phyloP scores from a whole-genome alignment of 1,140 invertebrate species.

The Ladona fulva region DNA sequence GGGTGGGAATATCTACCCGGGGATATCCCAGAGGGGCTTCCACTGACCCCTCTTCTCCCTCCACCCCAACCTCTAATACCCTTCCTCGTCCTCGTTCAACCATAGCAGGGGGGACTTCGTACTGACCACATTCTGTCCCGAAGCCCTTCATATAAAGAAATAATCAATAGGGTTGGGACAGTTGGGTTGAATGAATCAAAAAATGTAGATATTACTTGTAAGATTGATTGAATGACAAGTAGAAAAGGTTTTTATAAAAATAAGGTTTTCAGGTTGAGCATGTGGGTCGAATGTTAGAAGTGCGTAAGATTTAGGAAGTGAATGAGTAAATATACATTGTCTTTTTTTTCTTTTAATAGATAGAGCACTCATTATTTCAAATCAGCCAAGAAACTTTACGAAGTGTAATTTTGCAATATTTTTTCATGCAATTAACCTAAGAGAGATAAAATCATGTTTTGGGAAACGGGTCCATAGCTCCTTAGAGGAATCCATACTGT shows the following conservation, averaged over 20 bases:
- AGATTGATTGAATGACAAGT: no score
- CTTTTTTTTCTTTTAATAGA: not conserved
- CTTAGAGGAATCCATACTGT: no score
- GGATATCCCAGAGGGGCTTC: not conserved
- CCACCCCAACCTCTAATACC: not conserved
- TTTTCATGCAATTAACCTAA: not conserved
- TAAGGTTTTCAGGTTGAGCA: not conserved
- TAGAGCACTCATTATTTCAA: not conserved
- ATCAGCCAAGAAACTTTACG: not conserved
- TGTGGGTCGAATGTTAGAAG: not conserved
- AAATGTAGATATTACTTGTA: no score
- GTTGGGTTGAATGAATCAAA: no score
- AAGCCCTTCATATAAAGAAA: not conserved
- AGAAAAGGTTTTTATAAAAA: no score
- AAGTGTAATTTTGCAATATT: not conserved
- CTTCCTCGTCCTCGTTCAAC: not conserved
- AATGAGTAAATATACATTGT: no score
- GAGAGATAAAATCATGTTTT: not conserved
- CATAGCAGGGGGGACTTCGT: not conserved
- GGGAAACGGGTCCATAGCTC: not conserved
- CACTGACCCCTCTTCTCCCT: not conserved
- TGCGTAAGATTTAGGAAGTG: not conserved
- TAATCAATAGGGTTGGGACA: not conserved
- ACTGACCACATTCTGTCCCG: not conserved
- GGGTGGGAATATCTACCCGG: not conserved